phyloP scores from a whole-genome alignment of 2,797 vertebrate genomes.

The Bradypodion ventrale region DNA sequence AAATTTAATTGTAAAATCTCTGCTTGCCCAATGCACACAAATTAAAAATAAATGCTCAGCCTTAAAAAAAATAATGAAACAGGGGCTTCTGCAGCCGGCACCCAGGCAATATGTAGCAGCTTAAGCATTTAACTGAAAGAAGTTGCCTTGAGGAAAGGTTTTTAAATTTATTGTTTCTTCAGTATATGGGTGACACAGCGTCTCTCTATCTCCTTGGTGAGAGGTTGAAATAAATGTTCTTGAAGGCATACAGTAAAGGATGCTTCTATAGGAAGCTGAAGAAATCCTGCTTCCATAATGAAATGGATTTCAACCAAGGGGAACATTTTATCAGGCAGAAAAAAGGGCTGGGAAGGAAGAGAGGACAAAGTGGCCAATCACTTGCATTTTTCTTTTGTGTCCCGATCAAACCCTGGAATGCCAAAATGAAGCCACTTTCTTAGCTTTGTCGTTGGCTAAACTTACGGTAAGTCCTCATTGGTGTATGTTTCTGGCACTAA shows the following conservation, averaged over 20 bases:
- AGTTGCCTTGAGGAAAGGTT: neutral
- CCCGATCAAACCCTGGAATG: too few relatives aligned
- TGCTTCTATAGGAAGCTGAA: conserved; percentile 6
- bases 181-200: neutral
- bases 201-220: conserved; percentile 1
- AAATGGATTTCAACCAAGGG: conserved; percentile 37
- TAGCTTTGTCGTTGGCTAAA: too few relatives aligned
- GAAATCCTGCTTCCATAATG: conserved; percentile 24
- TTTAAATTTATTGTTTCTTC: neutral
- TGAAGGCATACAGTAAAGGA: neutral
- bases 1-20: neutral
- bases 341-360: neutral
- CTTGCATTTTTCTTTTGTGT: too few relatives aligned
- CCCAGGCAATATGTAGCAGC: conserved; percentile 5
- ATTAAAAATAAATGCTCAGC: conserved; percentile 17
- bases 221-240: conserved; percentile 29
- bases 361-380: too few relatives aligned
- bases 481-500: too few relatives aligned
- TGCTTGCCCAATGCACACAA: neutral
- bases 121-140: neutral
- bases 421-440: too few relatives aligned
- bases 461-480: too few relatives aligned
- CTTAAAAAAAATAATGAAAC: conserved; percentile 28
- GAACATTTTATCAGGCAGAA: neutral
- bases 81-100: neutral